Conservation (phyloP, 2,888 invertebrate genomes). For the Mimachlamys varia region DNA sequence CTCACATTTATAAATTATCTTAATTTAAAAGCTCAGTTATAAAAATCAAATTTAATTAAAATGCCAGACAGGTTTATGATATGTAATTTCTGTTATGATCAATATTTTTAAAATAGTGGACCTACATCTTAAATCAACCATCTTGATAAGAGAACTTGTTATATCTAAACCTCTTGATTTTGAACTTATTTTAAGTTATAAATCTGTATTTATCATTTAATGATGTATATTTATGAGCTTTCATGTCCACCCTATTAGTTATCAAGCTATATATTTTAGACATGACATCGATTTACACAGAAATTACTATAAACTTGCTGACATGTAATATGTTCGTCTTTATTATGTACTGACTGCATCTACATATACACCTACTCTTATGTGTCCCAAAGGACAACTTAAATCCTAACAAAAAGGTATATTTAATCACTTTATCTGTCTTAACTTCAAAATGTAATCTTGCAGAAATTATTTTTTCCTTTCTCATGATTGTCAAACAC, state of each 20-base stretch:
- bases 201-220: slow-evolving; percentile 8
- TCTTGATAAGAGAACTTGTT: background rate
- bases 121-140: background rate
- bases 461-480: no score
- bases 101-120: background rate
- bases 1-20: background rate
- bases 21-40: background rate
- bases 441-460: no score
- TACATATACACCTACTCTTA: background rate
- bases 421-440: no score
- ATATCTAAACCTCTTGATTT: background rate
- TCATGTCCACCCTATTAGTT: background rate
- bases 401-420: no score
- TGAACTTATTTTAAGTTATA: background rate
- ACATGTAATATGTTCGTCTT: background rate
- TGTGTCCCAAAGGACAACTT: no score
- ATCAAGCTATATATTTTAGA: background rate
- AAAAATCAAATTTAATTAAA: background rate
- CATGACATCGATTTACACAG: background rate
- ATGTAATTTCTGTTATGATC: background rate
- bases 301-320: background rate
- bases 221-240: background rate
- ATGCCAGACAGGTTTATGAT: background rate
- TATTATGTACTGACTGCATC: background rate
- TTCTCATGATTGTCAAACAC: no score